Conservation (phyloP, 2,888 invertebrate genomes). For the Melieria omissa region DNA sequence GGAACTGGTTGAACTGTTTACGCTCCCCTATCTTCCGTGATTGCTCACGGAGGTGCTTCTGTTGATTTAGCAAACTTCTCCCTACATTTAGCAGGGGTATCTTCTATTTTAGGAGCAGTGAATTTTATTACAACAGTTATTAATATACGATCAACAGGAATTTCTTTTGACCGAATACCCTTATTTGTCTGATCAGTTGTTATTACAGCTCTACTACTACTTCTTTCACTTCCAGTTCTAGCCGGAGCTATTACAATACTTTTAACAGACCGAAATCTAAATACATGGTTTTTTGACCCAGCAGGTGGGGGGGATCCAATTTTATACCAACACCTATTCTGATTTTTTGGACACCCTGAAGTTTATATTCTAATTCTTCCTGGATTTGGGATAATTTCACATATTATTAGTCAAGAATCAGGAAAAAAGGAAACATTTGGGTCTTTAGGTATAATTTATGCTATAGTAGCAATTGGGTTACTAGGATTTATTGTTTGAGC, state of each 20-base stretch:
- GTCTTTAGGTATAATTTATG: conserved; percentile 68
- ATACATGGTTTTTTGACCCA: conserved; percentile 85
- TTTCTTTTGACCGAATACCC: too few relatives aligned
- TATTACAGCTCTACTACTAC: conserved; percentile 74
- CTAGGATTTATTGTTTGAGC: conserved; percentile 87
- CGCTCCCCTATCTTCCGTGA: conserved; percentile 74
- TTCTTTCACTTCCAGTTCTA: conserved; percentile 79
- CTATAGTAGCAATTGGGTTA: conserved; percentile 85
- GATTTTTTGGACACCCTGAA: conserved; percentile 90
- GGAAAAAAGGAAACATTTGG: conserved; percentile 82
- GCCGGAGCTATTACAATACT: conserved; percentile 85
- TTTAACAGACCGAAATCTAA: conserved; percentile 82
- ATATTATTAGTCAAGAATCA: conserved; percentile 80
- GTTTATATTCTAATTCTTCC: conserved; percentile 88
- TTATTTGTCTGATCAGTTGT: conserved; percentile 72
- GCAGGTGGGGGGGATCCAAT: conserved; percentile 84
- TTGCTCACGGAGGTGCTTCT: conserved; percentile 75
- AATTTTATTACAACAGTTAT: conserved; percentile 75
- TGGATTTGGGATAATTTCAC: conserved; percentile 84
- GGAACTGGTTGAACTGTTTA: conserved; percentile 85
- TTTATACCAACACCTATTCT: conserved; percentile 85
- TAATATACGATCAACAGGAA: conserved; percentile 73
- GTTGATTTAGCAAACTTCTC: conserved; percentile 84
- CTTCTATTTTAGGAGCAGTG: conserved; percentile 69
- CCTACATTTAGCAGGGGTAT: conserved; percentile 78